Evolutionary conservation across 1,140 invertebrate genomes (phyloP).

Genomic region (Macrotrachela quadricornifera): DNA sequence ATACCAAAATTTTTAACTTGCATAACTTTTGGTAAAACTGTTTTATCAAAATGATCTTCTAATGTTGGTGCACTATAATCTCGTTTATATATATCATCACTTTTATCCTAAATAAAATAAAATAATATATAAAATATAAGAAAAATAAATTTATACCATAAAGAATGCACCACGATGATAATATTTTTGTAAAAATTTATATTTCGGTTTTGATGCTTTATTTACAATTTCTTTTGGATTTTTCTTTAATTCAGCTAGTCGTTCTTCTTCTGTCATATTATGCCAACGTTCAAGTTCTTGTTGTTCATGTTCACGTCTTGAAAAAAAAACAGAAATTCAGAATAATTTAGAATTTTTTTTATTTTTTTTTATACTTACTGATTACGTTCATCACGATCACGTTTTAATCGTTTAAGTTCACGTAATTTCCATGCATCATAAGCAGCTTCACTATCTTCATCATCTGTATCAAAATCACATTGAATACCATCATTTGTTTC

Average conservation of each 20-base stretch:
- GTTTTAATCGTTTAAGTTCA: constrained; percentile 80
- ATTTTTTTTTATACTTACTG: constrained; percentile 36
- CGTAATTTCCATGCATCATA: constrained; percentile 93
- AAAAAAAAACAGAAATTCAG: not conserved
- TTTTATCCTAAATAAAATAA: constrained; percentile 40
- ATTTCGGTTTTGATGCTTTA: constrained; percentile 87
- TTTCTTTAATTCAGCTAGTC: constrained; percentile 49
- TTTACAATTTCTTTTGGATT: constrained; percentile 86
- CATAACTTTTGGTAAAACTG: constrained; percentile 95
- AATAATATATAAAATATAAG: constrained; percentile 19
- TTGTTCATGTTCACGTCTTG: constrained; percentile 45
- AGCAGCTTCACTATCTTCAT: constrained; percentile 75
- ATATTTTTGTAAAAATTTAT: constrained; percentile 98
- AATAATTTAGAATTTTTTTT: not conserved
- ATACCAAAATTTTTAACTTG: constrained; percentile 99
- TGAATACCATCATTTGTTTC: constrained; percentile 36
- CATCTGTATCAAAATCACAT: constrained; percentile 72
- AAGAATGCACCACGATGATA: constrained; percentile 97
- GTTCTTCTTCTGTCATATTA: constrained; percentile 86
- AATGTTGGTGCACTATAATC: constrained; percentile 88
- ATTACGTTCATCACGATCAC: constrained; percentile 81
- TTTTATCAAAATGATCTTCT: constrained; percentile 98
- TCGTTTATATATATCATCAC: constrained; percentile 72
- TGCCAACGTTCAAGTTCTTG: constrained; percentile 69
- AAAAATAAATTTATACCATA: constrained; percentile 34